Evolutionary conservation across 2,888 invertebrate species (phyloP).

Genomic region (Syritta pipiens): DNA sequence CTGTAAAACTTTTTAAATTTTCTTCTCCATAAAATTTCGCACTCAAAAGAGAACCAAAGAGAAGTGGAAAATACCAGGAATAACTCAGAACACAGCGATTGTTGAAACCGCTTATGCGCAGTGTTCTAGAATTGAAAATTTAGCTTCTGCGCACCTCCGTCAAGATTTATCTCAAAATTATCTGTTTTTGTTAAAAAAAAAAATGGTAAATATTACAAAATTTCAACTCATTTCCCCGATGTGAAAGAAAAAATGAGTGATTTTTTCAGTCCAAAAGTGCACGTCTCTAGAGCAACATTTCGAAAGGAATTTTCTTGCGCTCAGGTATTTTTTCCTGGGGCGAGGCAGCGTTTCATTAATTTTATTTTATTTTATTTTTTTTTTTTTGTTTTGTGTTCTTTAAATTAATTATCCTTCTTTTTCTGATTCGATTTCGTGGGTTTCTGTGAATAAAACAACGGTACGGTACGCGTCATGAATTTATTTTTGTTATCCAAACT

Average conservation of each 20-base stretch:
- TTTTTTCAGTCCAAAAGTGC: conserved; percentile 58
- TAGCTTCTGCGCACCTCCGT: conserved; percentile 35
- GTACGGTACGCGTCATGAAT: conserved; percentile 51
- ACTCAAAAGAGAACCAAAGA: conserved; percentile 33
- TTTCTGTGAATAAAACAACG: conserved; percentile 31
- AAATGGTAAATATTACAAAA: conserved; percentile 59
- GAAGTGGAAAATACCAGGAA: conserved; percentile 44
- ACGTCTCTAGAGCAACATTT: conserved; percentile 54
- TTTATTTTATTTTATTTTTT: neutral
- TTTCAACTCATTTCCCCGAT: conserved; percentile 39
- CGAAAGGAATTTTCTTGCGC: conserved; percentile 3
- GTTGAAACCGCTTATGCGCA: conserved; percentile 47
- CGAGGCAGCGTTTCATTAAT: conserved; percentile 26
- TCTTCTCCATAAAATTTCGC: neutral
- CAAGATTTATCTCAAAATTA: conserved; percentile 42
- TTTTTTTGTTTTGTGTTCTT: neutral
- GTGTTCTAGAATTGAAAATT: neutral
- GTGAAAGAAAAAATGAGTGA: conserved; percentile 38
- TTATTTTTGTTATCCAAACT: conserved; percentile 55
- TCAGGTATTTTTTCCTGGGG: conserved; percentile 50
- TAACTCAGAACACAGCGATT: conserved; percentile 32
- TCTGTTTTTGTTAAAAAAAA: conserved; percentile 30
- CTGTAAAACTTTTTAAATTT: conserved; percentile 15
- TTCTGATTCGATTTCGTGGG: conserved; percentile 26
- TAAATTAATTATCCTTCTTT: conserved; percentile 19